phyloP scores from a whole-genome alignment of 2,888 invertebrate genomes.

The Ochropacha duplaris region DNA sequence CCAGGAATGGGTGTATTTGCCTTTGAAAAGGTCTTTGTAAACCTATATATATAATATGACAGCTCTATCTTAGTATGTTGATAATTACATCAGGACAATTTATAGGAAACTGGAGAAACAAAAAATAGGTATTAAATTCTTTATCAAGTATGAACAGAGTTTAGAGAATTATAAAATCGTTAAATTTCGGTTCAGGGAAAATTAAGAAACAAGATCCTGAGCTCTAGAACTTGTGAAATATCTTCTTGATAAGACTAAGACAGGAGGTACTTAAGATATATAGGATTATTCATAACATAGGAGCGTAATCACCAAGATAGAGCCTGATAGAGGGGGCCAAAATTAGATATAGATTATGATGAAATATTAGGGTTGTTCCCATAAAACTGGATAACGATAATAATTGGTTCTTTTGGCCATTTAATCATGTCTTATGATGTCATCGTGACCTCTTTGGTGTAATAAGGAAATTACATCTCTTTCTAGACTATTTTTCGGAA shows the following conservation, averaged over 20 bases:
- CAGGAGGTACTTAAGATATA: neutral
- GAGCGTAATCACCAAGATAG: neutral
- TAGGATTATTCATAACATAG: neutral
- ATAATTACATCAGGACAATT: no score
- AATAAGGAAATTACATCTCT: constrained; percentile 3
- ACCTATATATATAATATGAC: no score
- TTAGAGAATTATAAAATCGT: no score
- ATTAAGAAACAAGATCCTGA: no score
- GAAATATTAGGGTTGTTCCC: neutral
- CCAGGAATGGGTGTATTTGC: neutral
- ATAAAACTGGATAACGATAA: constrained; percentile 1
- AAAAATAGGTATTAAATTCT: no score
- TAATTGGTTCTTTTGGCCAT: constrained; percentile 8
- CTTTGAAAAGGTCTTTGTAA: neutral
- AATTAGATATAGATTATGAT: neutral
- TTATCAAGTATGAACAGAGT: no score
- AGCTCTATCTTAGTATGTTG: no score
- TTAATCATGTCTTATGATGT: constrained; percentile 7
- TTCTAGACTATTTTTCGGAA: no score
- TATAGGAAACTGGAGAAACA: no score
- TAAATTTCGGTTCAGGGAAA: no score
- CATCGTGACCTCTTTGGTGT: neutral
- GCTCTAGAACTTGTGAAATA: no score
- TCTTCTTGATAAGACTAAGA: neutral
- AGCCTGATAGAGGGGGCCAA: neutral